Conservation (phyloP, 30 jellyfish, hydroid and myxozoan genomes). For the Turritopsis rubra region DNA sequence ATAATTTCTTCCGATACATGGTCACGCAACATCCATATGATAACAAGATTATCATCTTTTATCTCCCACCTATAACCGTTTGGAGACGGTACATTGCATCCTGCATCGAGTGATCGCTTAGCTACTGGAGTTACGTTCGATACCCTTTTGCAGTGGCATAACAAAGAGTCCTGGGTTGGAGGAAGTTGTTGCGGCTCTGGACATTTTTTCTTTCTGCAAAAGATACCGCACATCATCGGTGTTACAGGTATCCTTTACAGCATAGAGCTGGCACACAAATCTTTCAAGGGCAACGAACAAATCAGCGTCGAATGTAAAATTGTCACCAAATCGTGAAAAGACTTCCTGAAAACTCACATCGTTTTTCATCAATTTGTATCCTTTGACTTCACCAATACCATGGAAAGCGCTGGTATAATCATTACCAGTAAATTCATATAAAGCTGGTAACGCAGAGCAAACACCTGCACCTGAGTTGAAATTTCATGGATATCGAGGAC, state of each 20-base stretch:
- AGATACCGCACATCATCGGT: conserved; percentile 24
- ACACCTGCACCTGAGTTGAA: background rate
- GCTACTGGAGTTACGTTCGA: conserved; percentile 18
- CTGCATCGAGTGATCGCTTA: background rate
- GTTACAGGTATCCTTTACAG: conserved; percentile 6
- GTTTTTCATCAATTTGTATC: conserved; percentile 1
- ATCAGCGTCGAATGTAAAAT: background rate
- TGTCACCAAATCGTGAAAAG: conserved; percentile 12
- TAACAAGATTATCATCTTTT: background rate
- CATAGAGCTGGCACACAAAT: conserved; percentile 31
- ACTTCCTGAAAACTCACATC: background rate
- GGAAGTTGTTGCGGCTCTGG: conserved; percentile 41
- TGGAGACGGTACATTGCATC: background rate
- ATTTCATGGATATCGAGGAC: background rate
- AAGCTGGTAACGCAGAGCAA: conserved; percentile 12
- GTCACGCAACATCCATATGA: conserved; percentile 12
- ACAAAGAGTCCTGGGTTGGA: conserved; percentile 32
- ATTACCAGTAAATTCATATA: conserved; percentile 31
- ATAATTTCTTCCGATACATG: conserved; percentile 28
- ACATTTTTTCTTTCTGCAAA: background rate
- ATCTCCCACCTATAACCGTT: conserved; percentile 28
- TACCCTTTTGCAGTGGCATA: conserved; percentile 18
- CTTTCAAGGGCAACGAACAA: conserved; percentile 7
- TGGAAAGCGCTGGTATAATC: conserved; percentile 40
- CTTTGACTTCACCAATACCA: conserved; percentile 29